Conservation (phyloP, 2,888 invertebrate species). For the Cheilosia vernalis region DNA sequence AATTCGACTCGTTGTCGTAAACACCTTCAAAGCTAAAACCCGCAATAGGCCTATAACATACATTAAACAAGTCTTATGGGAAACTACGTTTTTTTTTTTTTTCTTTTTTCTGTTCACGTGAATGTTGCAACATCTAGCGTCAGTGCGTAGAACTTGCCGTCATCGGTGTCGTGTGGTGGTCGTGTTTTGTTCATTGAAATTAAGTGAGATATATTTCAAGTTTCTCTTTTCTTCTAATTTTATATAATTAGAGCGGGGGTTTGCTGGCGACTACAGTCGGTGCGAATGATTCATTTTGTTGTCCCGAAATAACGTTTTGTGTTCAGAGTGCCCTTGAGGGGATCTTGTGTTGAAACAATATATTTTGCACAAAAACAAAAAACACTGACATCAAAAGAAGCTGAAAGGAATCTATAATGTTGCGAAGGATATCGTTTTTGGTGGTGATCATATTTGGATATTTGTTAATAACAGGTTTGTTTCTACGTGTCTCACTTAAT, state of each 20-base stretch:
- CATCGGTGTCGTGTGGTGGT: conserved; percentile 65
- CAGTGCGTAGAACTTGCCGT: conserved; percentile 69
- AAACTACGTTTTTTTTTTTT: conserved; percentile 45
- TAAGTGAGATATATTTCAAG: conserved; percentile 61
- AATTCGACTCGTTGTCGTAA: conserved; percentile 31
- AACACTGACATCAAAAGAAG: neutral
- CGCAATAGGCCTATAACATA: conserved; percentile 49
- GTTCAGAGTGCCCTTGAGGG: neutral
- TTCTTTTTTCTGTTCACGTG: conserved; percentile 59
- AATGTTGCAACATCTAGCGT: conserved; percentile 66
- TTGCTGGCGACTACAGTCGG: conserved; percentile 15
- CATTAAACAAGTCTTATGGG: conserved; percentile 61
- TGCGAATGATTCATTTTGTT: conserved; percentile 49
- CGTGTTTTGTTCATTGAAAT: conserved; percentile 58
- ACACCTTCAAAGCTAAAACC: conserved; percentile 63
- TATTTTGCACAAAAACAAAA: neutral
- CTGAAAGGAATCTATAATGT: conserved; percentile 77
- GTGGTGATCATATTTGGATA: conserved; percentile 82
- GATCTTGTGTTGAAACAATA: neutral
- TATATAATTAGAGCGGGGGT: conserved; percentile 52
- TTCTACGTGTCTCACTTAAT: conserved; percentile 5
- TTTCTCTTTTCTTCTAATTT: conserved; percentile 61
- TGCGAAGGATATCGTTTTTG: conserved; percentile 81
- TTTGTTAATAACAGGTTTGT: conserved; percentile 82
- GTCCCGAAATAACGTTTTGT: conserved; percentile 14